Percentiles rank a stretch among this genome's conserved stretches.
These are phyloP conservation scores for Amaurobius ferox DNA, from an alignment of 2,888 invertebrate genomes.

Conservation along the genomic window DNA sequence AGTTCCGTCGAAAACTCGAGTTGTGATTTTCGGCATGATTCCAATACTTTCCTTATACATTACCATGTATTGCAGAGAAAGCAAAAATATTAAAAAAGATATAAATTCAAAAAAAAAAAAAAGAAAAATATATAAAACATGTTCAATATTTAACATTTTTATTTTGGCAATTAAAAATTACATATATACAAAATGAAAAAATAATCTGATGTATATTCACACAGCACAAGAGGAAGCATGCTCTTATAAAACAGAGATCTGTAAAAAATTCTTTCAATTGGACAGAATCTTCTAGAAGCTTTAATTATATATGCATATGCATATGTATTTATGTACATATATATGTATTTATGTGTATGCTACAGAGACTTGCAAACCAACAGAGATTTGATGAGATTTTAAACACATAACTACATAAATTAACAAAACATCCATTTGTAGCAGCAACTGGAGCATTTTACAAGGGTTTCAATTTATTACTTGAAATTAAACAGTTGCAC, in stretches of 20 bases:
- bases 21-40: too few species aligned
- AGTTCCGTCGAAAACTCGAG: too few species aligned
- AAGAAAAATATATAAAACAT: not conserved
- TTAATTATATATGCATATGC: not conserved
- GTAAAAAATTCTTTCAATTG: slow-evolving; percentile 18
- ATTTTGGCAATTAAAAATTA: slow-evolving; percentile 58
- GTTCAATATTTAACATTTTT: not conserved
- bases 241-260: slow-evolving; percentile 46
- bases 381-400: too few species aligned
- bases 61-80: too few species aligned
- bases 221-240: slow-evolving; percentile 34
- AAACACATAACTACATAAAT: too few species aligned
- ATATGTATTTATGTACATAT: not conserved
- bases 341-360: slow-evolving; percentile 6
- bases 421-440: too few species aligned
- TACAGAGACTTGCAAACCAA: slow-evolving; percentile 10
- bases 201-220: slow-evolving; percentile 34
- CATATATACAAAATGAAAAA: slow-evolving; percentile 62
- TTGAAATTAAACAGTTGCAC: too few species aligned
- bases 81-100: too few species aligned
- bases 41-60: too few species aligned
- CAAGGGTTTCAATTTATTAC: too few species aligned
- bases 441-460: too few species aligned
- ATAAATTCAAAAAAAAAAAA: not conserved
- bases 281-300: not conserved